A percentile compares a stretch with the other conserved stretches of the same genome.
phyloP scores from a whole-genome alignment of 1,140 invertebrate genomes.

The Brachionus asplanchnoidis region DNA sequence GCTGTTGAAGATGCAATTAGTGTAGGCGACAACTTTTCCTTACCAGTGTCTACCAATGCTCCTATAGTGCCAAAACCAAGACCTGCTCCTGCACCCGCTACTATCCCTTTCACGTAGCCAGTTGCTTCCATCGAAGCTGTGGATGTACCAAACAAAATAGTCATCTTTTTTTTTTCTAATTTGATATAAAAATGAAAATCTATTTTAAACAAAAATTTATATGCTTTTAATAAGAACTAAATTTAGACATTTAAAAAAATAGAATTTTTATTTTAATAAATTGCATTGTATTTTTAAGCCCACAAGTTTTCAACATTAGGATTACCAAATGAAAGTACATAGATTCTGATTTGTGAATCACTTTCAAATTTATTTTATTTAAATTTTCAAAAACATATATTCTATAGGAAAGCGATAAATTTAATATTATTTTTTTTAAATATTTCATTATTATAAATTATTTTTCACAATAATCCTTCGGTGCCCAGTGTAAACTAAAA shows the following conservation, averaged over 20 bases:
- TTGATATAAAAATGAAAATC: neutral
- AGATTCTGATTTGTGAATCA: neutral
- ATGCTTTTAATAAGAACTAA: neutral
- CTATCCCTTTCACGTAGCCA: neutral
- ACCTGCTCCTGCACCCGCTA: neutral
- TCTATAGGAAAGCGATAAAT: too few relatives aligned
- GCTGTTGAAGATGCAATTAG: neutral
- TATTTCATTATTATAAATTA: too few relatives aligned
- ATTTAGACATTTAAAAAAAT: neutral
- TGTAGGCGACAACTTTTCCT: neutral
- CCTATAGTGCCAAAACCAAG: neutral
- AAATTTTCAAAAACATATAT: too few relatives aligned
- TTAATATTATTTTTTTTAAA: too few relatives aligned
- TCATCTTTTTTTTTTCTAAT: neutral
- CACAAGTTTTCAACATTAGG: constrained; percentile 30
- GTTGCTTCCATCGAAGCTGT: neutral
- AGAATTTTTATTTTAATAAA: neutral
- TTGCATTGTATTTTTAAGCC: neutral
- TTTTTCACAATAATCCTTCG: too few relatives aligned
- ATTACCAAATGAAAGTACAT: constrained; percentile 32
- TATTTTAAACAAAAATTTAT: neutral
- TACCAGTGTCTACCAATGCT: neutral
- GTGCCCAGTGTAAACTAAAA: too few relatives aligned
- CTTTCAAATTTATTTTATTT: neutral
- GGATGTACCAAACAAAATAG: constrained; percentile 10